Evolutionary conservation across 30 jellyfish, hydroid and myxozoan genomes (phyloP).

Genomic region (Rhopilema esculentum): DNA sequence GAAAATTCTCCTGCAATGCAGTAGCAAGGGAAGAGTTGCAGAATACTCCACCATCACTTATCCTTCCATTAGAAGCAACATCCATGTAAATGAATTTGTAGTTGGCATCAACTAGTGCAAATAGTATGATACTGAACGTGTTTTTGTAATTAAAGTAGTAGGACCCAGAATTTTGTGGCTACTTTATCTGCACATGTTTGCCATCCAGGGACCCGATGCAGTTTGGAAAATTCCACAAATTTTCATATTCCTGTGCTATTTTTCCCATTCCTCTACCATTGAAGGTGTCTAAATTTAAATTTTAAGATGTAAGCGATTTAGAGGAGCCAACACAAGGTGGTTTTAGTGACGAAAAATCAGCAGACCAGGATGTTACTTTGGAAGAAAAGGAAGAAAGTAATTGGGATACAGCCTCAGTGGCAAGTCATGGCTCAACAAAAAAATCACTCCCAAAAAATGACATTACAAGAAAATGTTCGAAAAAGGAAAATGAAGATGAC

Average conservation of each 20-base stretch:
- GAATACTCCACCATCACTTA: constrained; percentile 22
- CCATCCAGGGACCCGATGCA: constrained; percentile 65
- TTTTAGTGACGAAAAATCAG: not conserved
- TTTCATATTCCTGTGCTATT: constrained; percentile 2
- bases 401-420: too few species aligned
- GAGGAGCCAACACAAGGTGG: too few species aligned
- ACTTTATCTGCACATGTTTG: constrained; percentile 44
- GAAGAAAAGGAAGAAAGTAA: not conserved
- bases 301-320: too few species aligned
- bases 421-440: too few species aligned
- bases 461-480: too few species aligned
- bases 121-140: too few species aligned
- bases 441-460: too few species aligned
- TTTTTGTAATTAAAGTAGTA: too few species aligned
- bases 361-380: not conserved
- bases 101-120: constrained; percentile 74
- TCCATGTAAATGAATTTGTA: constrained; percentile 46
- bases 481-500: too few species aligned
- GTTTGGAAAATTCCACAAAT: constrained; percentile 56
- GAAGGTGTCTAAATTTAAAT: constrained; percentile 8
- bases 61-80: constrained; percentile 71
- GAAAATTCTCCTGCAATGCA: constrained; percentile 3
- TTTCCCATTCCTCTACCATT: constrained; percentile 23
- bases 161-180: constrained; percentile 66
- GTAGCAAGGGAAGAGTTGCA: too few species aligned